Conservation (phyloP, 2,797 vertebrate genomes). For the Euthynnus affinis region DNA sequence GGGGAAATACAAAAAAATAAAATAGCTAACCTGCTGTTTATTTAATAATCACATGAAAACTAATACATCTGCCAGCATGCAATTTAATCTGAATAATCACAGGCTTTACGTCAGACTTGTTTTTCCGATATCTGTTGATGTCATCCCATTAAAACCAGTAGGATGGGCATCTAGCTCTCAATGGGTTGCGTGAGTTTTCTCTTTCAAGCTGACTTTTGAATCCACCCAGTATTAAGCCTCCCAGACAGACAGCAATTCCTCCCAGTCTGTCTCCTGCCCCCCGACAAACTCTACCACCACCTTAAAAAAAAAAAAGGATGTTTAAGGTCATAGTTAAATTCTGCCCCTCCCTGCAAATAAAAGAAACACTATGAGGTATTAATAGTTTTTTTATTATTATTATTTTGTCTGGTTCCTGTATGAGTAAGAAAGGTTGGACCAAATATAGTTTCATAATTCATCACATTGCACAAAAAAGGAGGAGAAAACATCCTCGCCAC, state of each 20-base stretch:
- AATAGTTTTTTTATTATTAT: too few relatives aligned
- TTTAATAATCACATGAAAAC: neutral
- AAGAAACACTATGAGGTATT: neutral
- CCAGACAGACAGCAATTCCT: neutral
- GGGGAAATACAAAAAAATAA: neutral
- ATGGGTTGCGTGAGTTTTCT: neutral
- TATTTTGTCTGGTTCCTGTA: neutral
- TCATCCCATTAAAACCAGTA: neutral
- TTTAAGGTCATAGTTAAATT: neutral
- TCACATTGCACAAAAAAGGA: too few relatives aligned
- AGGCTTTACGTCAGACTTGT: neutral
- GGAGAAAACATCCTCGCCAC: too few relatives aligned
- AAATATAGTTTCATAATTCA: neutral
- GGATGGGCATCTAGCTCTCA: neutral
- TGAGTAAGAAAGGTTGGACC: neutral
- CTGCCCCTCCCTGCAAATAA: neutral
- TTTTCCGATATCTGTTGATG: neutral
- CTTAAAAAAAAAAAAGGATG: conserved; percentile 2
- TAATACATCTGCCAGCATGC: neutral
- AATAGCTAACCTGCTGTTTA: neutral
- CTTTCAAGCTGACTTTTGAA: neutral
- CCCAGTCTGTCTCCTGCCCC: neutral
- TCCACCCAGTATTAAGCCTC: neutral
- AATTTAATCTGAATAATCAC: neutral
- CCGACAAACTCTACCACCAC: neutral